These are phyloP conservation scores for Bubalus kerabau DNA, from an alignment of 2,113 vertebrate species.

Conservation along the genomic window DNA sequence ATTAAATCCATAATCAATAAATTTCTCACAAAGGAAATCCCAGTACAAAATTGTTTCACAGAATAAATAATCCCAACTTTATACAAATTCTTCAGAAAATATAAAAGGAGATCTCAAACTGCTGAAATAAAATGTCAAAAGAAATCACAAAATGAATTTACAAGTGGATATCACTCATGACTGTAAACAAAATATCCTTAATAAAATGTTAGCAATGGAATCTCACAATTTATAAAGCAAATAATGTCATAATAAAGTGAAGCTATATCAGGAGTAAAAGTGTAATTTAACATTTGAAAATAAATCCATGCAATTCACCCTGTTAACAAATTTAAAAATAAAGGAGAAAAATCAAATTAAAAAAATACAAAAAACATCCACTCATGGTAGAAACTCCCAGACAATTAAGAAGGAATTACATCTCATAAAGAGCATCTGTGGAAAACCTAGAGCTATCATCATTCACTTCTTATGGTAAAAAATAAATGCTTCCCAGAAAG, in stretches of 20 bases:
- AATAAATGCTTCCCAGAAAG: background rate
- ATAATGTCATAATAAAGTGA: background rate
- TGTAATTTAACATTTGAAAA: background rate
- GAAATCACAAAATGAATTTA: background rate
- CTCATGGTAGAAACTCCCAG: background rate
- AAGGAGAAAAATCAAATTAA: background rate
- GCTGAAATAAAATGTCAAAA: background rate
- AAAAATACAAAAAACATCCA: background rate
- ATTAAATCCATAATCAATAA: background rate
- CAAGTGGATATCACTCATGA: background rate
- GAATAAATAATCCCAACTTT: background rate
- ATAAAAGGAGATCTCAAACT: background rate
- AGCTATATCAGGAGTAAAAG: background rate
- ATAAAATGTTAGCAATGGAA: background rate
- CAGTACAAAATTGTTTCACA: background rate
- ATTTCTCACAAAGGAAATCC: background rate
- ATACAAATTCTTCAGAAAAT: background rate
- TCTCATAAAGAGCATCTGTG: background rate
- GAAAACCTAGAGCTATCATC: background rate
- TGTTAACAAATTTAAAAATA: background rate
- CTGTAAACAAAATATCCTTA: background rate
- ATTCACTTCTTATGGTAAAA: background rate
- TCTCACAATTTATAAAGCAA: background rate
- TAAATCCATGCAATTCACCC: background rate
- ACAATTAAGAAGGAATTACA: background rate